Conservation (phyloP, 2,797 vertebrate species). For the Tarsius wallacei region DNA sequence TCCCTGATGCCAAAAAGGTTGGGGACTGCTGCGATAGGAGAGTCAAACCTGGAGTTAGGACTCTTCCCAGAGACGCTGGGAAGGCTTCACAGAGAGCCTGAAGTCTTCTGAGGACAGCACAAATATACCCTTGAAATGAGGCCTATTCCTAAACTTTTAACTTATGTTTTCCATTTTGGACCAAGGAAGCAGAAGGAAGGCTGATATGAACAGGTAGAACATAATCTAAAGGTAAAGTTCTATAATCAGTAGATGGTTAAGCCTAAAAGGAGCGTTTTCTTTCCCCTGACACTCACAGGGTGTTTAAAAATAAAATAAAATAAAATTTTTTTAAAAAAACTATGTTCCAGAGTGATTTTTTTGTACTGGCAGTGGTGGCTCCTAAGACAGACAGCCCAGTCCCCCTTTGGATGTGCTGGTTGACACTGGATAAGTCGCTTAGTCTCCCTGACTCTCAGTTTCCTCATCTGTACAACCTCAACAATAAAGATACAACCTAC, state of each 20-base stretch:
- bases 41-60: not conserved
- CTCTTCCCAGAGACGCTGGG: not conserved
- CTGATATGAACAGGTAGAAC: not conserved
- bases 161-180: not conserved
- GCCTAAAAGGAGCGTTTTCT: not conserved
- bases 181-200: not conserved
- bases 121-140: not conserved
- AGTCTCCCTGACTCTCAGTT: not conserved
- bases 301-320: too few relatives aligned
- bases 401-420: not conserved
- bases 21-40: too few relatives aligned
- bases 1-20: too few relatives aligned
- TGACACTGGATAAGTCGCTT: not conserved
- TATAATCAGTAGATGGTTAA: not conserved
- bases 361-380: not conserved
- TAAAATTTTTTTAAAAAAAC: not conserved
- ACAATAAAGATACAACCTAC: not conserved
- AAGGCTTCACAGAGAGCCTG: not conserved
- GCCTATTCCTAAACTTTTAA: not conserved
- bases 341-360: not conserved
- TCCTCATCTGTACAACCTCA: not conserved
- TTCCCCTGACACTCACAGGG: not conserved
- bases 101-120: not conserved
- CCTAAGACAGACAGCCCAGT: not conserved
- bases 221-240: not conserved